Conservation (phyloP, 2,888 invertebrate genomes). For the Koerneria pararmatus region DNA sequence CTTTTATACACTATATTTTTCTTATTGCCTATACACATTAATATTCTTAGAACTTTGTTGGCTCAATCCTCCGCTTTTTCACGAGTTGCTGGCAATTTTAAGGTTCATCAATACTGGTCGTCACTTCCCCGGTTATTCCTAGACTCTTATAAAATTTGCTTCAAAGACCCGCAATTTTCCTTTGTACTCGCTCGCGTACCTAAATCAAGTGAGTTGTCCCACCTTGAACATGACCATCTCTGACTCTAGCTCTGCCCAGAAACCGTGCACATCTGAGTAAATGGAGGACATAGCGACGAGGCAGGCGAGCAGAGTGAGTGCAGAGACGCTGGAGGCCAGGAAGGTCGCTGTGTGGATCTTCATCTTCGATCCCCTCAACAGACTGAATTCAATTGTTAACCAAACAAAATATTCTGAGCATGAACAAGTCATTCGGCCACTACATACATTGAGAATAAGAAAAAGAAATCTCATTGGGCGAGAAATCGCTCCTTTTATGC, state of each 20-base stretch:
- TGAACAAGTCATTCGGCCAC: neutral
- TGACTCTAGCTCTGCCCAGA: slow-evolving; percentile 51
- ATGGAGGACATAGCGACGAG: slow-evolving; percentile 51
- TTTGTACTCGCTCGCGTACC: too few relatives aligned
- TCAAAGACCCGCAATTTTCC: too few relatives aligned
- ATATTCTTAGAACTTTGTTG: too few relatives aligned
- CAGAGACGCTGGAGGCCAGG: slow-evolving; percentile 54
- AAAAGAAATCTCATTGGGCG: neutral
- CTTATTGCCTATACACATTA: too few relatives aligned
- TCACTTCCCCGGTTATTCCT: too few relatives aligned
- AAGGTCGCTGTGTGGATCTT: slow-evolving; percentile 55
- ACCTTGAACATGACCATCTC: slow-evolving; percentile 54
- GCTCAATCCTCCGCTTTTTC: too few relatives aligned
- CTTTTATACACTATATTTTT: too few relatives aligned
- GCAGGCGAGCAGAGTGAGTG: slow-evolving; percentile 49
- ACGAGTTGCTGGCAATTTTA: too few relatives aligned
- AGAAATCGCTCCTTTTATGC: slow-evolving; percentile 26
- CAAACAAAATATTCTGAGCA: too few relatives aligned
- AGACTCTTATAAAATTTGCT: too few relatives aligned
- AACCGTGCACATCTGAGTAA: slow-evolving; percentile 50
- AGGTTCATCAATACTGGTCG: too few relatives aligned
- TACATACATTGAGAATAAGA: neutral
- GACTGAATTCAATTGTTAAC: too few relatives aligned
- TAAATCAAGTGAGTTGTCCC: neutral
- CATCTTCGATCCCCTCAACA: slow-evolving; percentile 31